Evolutionary conservation across 2,888 invertebrate species (phyloP).

Genomic region (Exocentrus adspersus): DNA sequence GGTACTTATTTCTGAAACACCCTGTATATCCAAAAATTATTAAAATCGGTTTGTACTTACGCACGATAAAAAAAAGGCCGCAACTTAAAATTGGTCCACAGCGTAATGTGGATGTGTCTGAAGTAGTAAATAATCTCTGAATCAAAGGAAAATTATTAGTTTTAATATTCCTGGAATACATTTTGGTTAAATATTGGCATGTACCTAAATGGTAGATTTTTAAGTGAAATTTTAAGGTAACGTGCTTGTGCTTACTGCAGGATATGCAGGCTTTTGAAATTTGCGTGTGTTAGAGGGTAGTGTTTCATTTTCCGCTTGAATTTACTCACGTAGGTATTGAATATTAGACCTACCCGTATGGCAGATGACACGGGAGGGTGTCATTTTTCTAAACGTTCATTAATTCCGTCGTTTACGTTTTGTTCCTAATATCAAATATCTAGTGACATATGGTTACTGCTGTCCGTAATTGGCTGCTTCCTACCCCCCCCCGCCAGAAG

Average conservation of each 20-base stretch:
- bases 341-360: conserved; percentile 37
- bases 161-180: no score
- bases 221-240: no score
- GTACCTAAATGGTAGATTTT: no score
- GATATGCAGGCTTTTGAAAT: background rate
- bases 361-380: conserved; percentile 50
- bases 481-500: no score
- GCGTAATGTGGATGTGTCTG: no score
- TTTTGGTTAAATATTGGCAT: background rate
- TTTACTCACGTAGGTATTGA: conserved; percentile 27
- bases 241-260: background rate
- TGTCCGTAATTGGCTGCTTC: background rate
- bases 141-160: background rate
- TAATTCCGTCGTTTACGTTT: conserved; percentile 41
- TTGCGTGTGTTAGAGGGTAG: conserved; percentile 48
- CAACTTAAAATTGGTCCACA: no score
- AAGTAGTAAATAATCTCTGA: no score
- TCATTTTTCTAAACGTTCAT: conserved; percentile 51
- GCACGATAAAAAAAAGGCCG: no score
- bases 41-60: no score
- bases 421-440: conserved; percentile 39
- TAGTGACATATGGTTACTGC: conserved; percentile 40
- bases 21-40: no score
- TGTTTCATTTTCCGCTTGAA: conserved; percentile 44
- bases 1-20: no score